These are phyloP conservation scores for Rhopalosiphum padi DNA, from an alignment of 1,140 invertebrate genomes.

Conservation along the genomic window DNA sequence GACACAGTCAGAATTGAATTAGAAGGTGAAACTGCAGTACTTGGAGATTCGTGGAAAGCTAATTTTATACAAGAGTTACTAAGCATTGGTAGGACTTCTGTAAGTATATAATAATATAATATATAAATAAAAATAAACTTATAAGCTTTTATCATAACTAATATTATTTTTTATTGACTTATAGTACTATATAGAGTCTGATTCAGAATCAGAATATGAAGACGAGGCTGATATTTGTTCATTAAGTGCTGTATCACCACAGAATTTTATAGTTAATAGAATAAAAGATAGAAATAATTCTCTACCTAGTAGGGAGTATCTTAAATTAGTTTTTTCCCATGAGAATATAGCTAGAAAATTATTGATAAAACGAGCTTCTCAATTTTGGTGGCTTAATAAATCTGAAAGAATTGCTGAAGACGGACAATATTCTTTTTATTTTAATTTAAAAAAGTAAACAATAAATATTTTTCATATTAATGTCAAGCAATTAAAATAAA, in stretches of 20 bases:
- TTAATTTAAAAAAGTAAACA: slow-evolving; percentile 35
- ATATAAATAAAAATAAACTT: background rate
- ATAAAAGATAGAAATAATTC: background rate
- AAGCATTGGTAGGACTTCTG: background rate
- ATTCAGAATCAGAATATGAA: slow-evolving; percentile 44
- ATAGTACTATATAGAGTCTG: slow-evolving; percentile 1
- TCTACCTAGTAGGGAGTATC: slow-evolving; percentile 20
- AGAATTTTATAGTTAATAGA: background rate
- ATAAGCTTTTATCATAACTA: background rate
- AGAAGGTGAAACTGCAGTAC: slow-evolving; percentile 34
- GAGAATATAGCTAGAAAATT: background rate
- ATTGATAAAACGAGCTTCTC: slow-evolving; percentile 21
- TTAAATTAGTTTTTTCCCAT: slow-evolving; percentile 38
- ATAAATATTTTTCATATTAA: background rate
- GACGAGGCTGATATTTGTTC: background rate
- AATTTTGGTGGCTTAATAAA: slow-evolving; percentile 28
- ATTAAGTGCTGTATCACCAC: background rate
- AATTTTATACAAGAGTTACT: slow-evolving; percentile 47
- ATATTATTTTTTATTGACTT: background rate
- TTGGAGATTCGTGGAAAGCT: slow-evolving; percentile 31
- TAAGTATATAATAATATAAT: background rate
- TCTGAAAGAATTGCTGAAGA: background rate
- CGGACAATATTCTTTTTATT: slow-evolving; percentile 10
- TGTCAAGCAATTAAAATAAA: background rate
- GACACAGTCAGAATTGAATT: slow-evolving; percentile 34